Evolutionary conservation across 2,888 invertebrate species (phyloP).

Genomic region (Dioctria linearis): DNA sequence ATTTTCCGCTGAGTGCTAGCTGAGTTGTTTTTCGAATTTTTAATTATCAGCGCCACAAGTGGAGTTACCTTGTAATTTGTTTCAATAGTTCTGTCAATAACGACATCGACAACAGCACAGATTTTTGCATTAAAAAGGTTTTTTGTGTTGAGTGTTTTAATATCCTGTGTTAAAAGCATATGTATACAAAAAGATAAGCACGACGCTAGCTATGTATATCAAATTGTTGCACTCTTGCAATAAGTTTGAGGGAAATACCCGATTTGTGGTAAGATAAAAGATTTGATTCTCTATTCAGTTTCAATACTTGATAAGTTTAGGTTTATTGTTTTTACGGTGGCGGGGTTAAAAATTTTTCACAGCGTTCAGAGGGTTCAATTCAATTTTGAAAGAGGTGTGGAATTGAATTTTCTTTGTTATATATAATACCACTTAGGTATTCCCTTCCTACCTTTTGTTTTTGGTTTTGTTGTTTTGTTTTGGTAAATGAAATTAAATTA

Average conservation of each 20-base stretch:
- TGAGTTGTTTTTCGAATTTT: conserved; percentile 19
- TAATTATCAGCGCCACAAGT: conserved; percentile 33
- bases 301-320: no score
- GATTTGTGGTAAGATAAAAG: conserved; percentile 40
- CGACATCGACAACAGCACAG: conserved; percentile 27
- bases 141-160: conserved; percentile 19
- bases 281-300: no score
- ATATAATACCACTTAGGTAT: no score
- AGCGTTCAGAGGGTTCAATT: no score
- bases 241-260: conserved; percentile 19
- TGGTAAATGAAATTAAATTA: no score
- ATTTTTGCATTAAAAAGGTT: conserved; percentile 37
- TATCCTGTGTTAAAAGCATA: conserved; percentile 13
- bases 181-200: not conserved
- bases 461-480: no score
- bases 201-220: not conserved
- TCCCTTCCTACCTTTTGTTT: no score
- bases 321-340: no score
- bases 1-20: no score
- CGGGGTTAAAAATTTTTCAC: no score
- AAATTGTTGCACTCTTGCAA: conserved; percentile 2
- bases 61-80: conserved; percentile 26
- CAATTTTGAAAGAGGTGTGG: no score
- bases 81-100: conserved; percentile 34
- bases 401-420: no score